Base-by-base conservation (phyloP, 1,140 invertebrate species). In the Batillaria attramentaria region DNA sequence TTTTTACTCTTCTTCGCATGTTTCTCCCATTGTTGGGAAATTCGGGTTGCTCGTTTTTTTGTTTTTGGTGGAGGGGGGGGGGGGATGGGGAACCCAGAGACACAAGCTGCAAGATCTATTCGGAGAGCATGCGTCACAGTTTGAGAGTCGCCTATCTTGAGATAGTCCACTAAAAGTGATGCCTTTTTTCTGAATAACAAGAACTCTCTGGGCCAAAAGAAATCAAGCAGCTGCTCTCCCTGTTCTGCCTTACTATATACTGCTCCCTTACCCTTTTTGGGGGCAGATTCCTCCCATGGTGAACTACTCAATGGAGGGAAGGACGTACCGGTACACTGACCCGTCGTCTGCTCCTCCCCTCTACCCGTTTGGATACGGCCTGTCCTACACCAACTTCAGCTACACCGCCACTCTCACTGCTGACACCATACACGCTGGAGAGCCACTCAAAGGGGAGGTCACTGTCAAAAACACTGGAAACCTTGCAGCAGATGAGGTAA, bases 321-420 rank as follows among this genome's bases (percentile, higher is more conserved):
- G 84, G 28, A 88, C 87, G 18, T 88, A 88, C 70, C 77, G 87
- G 37, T 86, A 86, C 72, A 84, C 85, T 74, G n/a, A 66, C 20
- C n/a, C n/a, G n/a, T n/a, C n/a, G n/a, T 54, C 50, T 54, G 81
- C 72, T 18, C 70, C 79, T n/a, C 83, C 83, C 0, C 65, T 81
- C 16, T 87, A 83, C 68, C 84, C 85, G 8, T 87, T 87, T 78
- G 86, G 86, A 16, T 87, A 86, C 78, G 86, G 86, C 0, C 57
- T 87, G 16, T 85, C 85, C 28, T 87, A 87, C 66, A 79, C 83
- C 24, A 81, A 62, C 13, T 87, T 87, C 74, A 46, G 31, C 54
- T 87, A 87, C 69, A 46, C 78, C 13, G n/a, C 37, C 18, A 46
- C 60, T 33, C 35, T 83, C 18, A 20, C 66, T n/a, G n/a, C 18